These are phyloP conservation scores for Oasisia sp. DNA, from an alignment of 2,888 invertebrate genomes.

Conservation along the genomic window DNA sequence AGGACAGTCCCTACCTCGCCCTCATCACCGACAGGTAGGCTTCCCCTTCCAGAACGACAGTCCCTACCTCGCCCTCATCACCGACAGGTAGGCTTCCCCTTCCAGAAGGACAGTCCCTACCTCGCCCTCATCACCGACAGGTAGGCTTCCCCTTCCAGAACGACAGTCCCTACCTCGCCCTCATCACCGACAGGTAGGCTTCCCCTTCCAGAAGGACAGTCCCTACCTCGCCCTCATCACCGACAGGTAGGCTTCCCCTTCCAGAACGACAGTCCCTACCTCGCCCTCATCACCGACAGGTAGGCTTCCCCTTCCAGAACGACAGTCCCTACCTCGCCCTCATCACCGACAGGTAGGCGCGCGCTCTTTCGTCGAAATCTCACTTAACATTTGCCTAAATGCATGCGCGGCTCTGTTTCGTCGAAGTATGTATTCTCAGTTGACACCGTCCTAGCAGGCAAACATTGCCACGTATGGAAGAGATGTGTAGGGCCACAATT, in stretches of 20 bases:
- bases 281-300: slow-evolving; percentile 19
- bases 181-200: slow-evolving; percentile 29
- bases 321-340: slow-evolving; percentile 32
- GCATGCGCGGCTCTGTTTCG: too few species aligned
- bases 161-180: slow-evolving; percentile 33
- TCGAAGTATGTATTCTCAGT: too few species aligned
- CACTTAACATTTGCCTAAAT: too few species aligned
- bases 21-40: slow-evolving; percentile 25
- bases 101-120: slow-evolving; percentile 39
- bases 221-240: slow-evolving; percentile 31
- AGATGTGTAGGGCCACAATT: too few species aligned
- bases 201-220: slow-evolving; percentile 39
- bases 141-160: slow-evolving; percentile 39
- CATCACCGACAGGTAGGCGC: slow-evolving; percentile 25
- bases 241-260: slow-evolving; percentile 36
- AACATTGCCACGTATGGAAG: too few species aligned
- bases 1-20: slow-evolving; percentile 35
- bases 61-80: slow-evolving; percentile 31
- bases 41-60: slow-evolving; percentile 39
- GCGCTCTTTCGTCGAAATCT: too few species aligned
- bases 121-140: slow-evolving; percentile 18
- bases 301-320: slow-evolving; percentile 39
- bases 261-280: slow-evolving; percentile 38
- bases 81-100: slow-evolving; percentile 35
- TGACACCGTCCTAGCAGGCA: too few species aligned